These are phyloP conservation scores for Noctua janthina DNA, from an alignment of 2,888 invertebrate species.

Conservation along the genomic window DNA sequence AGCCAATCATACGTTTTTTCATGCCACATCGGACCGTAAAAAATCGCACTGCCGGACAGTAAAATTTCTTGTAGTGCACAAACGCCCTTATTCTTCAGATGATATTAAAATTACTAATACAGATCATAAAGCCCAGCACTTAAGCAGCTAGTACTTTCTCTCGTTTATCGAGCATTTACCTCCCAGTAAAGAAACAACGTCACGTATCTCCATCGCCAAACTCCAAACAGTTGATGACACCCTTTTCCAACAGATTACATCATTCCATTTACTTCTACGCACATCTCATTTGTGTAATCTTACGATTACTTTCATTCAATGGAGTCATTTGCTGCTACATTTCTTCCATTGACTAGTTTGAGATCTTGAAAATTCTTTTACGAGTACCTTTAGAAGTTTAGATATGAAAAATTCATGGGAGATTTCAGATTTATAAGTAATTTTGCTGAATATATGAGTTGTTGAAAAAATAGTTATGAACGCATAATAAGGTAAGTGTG, in stretches of 20 bases:
- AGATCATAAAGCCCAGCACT: too few relatives aligned
- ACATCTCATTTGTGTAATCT: slow-evolving; percentile 35
- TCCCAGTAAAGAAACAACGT: neutral
- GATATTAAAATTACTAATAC: too few relatives aligned
- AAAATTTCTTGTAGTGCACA: too few relatives aligned
- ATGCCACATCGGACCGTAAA: too few relatives aligned
- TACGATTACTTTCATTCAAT: slow-evolving; percentile 28
- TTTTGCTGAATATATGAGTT: too few relatives aligned
- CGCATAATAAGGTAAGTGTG: too few relatives aligned
- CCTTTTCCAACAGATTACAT: slow-evolving; percentile 22
- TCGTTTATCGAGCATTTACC: neutral
- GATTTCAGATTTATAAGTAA: too few relatives aligned
- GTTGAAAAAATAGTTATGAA: too few relatives aligned
- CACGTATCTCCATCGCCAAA: neutral
- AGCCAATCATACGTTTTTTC: too few relatives aligned
- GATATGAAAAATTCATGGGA: neutral
- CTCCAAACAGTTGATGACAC: slow-evolving; percentile 23
- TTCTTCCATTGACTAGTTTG: neutral
- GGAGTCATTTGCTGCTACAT: slow-evolving; percentile 35
- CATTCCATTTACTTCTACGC: neutral
- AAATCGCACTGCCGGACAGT: too few relatives aligned
- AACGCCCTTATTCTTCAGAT: too few relatives aligned
- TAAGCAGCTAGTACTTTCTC: neutral
- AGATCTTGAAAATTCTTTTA: neutral
- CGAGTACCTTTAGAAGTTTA: neutral